Conservation (phyloP, 2,888 invertebrate species). For the Drosophila flavopinicola region DNA sequence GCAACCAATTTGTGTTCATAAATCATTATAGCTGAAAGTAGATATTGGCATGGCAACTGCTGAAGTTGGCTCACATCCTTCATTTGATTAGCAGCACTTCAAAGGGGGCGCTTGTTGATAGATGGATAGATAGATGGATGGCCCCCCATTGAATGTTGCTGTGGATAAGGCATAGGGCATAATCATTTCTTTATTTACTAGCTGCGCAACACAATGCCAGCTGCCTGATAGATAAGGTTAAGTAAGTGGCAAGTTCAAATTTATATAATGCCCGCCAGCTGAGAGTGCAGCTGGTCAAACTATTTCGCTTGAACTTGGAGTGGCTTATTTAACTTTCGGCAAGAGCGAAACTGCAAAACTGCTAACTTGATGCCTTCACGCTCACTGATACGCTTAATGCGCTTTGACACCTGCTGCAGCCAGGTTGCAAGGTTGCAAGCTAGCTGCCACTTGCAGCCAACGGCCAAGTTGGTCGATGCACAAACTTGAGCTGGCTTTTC, state of each 20-base stretch:
- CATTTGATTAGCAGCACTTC: slow-evolving; percentile 11
- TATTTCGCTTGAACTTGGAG: slow-evolving; percentile 2
- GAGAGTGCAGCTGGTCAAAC: slow-evolving; percentile 10
- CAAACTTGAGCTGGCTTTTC: slow-evolving; percentile 25
- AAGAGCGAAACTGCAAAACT: slow-evolving; percentile 15
- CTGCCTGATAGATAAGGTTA: slow-evolving; percentile 11
- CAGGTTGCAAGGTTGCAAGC: neutral
- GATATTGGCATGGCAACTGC: slow-evolving; percentile 3
- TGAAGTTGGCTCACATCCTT: slow-evolving; percentile 11
- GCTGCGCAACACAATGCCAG: slow-evolving; percentile 7
- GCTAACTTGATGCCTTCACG: slow-evolving; percentile 20
- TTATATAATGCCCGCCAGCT: slow-evolving; percentile 19
- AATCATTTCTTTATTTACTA: slow-evolving; percentile 17
- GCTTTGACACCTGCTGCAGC: slow-evolving; percentile 59
- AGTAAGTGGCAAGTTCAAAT: slow-evolving; percentile 25
- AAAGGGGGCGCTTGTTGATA: neutral
- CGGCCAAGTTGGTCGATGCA: slow-evolving; percentile 30
- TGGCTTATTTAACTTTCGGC: slow-evolving; percentile 20
- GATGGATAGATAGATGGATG: slow-evolving; percentile 25
- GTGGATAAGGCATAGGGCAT: neutral
- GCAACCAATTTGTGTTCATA: slow-evolving; percentile 6
- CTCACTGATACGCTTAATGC: slow-evolving; percentile 43
- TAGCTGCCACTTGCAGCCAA: neutral
- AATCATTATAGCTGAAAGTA: slow-evolving; percentile 22
- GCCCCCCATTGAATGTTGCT: slow-evolving; percentile 4